These are phyloP conservation scores for Rhyacophila evoluta DNA, from an alignment of 2,888 invertebrate species.

Conservation along the genomic window DNA sequence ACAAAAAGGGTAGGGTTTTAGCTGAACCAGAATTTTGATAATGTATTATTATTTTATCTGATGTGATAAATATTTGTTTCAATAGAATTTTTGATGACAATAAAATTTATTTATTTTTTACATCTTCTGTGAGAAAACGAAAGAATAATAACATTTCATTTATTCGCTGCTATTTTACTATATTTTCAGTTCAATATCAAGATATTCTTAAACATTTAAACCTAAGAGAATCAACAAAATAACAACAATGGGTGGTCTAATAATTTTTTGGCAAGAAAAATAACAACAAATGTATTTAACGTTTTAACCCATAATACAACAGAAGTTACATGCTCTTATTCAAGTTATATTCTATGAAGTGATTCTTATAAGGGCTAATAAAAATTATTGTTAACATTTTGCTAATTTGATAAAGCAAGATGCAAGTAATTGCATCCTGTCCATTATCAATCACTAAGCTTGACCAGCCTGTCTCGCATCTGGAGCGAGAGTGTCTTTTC, in stretches of 20 bases:
- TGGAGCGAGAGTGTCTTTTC: constrained; percentile 19
- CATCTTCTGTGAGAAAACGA: constrained; percentile 1
- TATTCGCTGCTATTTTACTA: constrained; percentile 28
- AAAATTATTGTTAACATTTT: constrained; percentile 54
- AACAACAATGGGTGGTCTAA: constrained; percentile 30
- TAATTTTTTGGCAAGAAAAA: constrained; percentile 33
- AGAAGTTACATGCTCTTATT: constrained; percentile 48
- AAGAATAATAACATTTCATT: constrained; percentile 20
- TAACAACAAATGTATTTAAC: constrained; percentile 30
- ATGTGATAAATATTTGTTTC: not conserved
- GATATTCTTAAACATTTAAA: constrained; percentile 35
- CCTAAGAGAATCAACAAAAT: constrained; percentile 29
- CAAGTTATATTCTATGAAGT: constrained; percentile 49
- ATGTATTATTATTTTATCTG: not conserved
- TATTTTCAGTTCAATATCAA: constrained; percentile 33
- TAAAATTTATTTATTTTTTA: not conserved
- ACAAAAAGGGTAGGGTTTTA: constrained; percentile 2
- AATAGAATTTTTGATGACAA: constrained; percentile 5
- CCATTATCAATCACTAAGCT: constrained; percentile 33
- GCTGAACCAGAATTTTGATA: not conserved
- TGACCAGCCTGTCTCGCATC: constrained; percentile 43
- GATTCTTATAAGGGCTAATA: constrained; percentile 49
- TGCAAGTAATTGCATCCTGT: constrained; percentile 31
- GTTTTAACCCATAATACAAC: constrained; percentile 35
- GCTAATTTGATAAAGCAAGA: constrained; percentile 47